Base-by-base conservation (phyloP, 2,888 invertebrate species). In the Dromius quadrimaculatus region DNA sequence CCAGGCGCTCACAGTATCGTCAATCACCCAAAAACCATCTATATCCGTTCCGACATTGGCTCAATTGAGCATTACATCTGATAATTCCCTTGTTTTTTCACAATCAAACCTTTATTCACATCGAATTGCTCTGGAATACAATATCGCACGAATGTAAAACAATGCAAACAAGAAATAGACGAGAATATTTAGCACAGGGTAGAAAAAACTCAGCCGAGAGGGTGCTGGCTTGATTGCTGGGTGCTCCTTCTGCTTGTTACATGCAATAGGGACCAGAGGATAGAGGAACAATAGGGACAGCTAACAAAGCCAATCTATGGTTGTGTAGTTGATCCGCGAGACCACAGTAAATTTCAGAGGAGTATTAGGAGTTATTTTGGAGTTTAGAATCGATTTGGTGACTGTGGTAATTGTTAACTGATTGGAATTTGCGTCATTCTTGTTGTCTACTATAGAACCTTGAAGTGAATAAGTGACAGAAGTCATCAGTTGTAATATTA, bases 121-220 rank as follows among this genome's bases (percentile, higher is more conserved):
- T 41, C 15, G 41, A 41, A 41, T 41, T 3, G 41, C 41, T 13
- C 15, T 15, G 2, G 1, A 6, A 41, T 41, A 41, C 41, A 28
- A 20, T 23, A 5, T 11, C 47, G 11, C 19, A 23, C 8, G 20
- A 5, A 59, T 59, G 59, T 59, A 59, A 59, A 59, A 59, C 59
- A 59, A 59, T 59, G 59, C 59, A 59, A 59, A 59, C 59, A 59
- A 59, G 57, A 2, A 57, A n/a, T n/a, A n/a, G n/a, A n/a, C n/a
- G 19, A 20, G 47, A 4, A 47, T 20, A 47, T 47, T 47, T 47
- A 47, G 22, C 47, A 20, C 9, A 19, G 19, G 47, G 17, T 5
- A 15, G 15, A 43, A 13, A 19, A 43, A 43, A 2, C 4, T 5
- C 5, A 43, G 4, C 43, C 20, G 11, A 23, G 28, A 28, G 50